Evolutionary conservation across 2,797 vertebrate species (phyloP).

Genomic region (Eleutherodactylus coqui): DNA sequence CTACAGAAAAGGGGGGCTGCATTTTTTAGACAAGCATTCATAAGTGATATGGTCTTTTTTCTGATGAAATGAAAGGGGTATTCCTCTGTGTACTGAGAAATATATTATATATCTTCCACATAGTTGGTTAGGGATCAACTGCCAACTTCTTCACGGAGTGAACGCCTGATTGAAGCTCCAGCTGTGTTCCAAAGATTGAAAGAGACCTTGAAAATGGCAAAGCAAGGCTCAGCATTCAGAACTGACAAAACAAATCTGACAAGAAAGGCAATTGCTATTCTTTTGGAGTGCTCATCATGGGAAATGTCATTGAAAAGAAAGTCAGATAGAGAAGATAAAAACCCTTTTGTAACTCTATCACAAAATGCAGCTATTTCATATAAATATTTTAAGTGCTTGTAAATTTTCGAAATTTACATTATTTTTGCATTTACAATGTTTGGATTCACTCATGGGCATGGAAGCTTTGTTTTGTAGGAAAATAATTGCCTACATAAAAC

Average conservation of each 20-base stretch:
- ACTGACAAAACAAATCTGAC: conserved; percentile 74
- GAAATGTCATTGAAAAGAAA: conserved; percentile 70
- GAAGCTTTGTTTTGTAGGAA: conserved; percentile 1
- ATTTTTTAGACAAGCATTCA: conserved; percentile 73
- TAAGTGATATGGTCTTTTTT: conserved; percentile 68
- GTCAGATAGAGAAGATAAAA: conserved; percentile 65
- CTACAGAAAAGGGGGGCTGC: conserved; percentile 68
- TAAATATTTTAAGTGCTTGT: conserved; percentile 48
- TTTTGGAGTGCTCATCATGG: conserved; percentile 67
- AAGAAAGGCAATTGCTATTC: conserved; percentile 72
- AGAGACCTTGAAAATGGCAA: conserved; percentile 79
- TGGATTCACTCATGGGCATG: conserved; percentile 6
- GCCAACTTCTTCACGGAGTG: conserved; percentile 74
- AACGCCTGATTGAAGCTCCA: conserved; percentile 75
- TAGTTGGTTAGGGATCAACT: conserved; percentile 71
- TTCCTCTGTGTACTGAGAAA: conserved; percentile 71
- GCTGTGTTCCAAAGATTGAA: conserved; percentile 76
- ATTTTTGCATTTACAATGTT: conserved; percentile 60
- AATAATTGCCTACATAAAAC: conserved; percentile 27
- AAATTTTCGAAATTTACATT: conserved; percentile 47
- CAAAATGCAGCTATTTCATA: conserved; percentile 50
- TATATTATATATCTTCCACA: conserved; percentile 69
- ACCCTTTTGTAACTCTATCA: conserved; percentile 64
- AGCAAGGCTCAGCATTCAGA: conserved; percentile 73
- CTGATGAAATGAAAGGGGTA: conserved; percentile 71